Evolutionary conservation across 23 tunicate species (phyloP).

Genomic region (Aplidium turbinatum): DNA sequence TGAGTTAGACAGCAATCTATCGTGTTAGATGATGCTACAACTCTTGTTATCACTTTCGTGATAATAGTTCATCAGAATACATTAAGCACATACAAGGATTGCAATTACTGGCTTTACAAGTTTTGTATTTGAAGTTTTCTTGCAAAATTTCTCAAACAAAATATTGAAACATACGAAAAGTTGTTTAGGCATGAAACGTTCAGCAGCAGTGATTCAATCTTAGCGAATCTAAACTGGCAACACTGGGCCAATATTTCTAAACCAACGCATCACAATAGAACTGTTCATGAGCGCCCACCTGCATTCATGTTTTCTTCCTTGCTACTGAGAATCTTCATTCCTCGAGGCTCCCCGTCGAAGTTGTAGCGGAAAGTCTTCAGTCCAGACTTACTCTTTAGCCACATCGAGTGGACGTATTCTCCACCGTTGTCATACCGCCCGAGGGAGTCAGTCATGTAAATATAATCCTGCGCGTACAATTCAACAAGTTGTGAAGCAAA

Average conservation of each 20-base stretch:
- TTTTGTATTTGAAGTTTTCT: not conserved
- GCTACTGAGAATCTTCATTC: conserved; percentile 22
- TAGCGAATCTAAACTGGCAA: not conserved
- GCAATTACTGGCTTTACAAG: not conserved
- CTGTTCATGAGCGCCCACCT: not conserved
- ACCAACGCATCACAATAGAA: not conserved
- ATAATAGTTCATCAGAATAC: too few relatives aligned
- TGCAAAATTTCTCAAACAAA: not conserved
- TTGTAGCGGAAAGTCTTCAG: conserved; percentile 9
- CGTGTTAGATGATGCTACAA: too few relatives aligned
- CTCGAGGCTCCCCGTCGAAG: conserved; percentile 43
- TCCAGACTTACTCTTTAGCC: conserved; percentile 25
- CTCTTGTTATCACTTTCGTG: too few relatives aligned
- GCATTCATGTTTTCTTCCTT: conserved; percentile 21
- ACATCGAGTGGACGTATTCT: conserved; percentile 18
- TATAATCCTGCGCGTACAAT: conserved; percentile 31
- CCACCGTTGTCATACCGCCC: conserved; percentile 22
- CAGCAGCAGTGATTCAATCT: not conserved
- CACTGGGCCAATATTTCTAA: not conserved
- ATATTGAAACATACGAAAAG: too few relatives aligned
- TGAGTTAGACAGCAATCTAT: too few relatives aligned
- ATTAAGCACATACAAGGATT: too few relatives aligned
- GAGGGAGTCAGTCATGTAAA: conserved; percentile 37
- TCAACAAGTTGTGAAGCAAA: not conserved
- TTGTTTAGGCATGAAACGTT: too few relatives aligned